Base-by-base conservation (phyloP, 2,113 vertebrate genomes). In the Silurus glanis region DNA sequence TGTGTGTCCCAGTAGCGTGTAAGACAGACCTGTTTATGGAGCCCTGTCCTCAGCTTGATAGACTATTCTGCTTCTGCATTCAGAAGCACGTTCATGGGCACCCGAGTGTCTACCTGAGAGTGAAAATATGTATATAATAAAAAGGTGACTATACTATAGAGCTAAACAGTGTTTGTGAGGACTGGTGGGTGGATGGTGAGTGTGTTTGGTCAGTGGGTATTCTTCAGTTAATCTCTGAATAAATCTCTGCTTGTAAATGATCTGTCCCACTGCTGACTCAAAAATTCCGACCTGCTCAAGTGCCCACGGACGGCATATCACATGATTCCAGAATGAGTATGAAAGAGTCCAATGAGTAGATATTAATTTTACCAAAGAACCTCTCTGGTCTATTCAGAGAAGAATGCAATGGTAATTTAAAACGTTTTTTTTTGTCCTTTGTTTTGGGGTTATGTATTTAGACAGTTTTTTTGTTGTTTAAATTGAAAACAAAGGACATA, bases 221-320 rank as follows among this genome's bases (percentile, higher is more conserved):
- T 85, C 61, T 76, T 78, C 14, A 45, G n/a, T 37, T 78, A 66
- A 85, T 85, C 72, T 78, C 49, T 59, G 72, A 74, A 74, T 74
- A 84, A 84, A 59, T 37, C 47, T 53, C 59, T 53, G 56, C 23
- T 49, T 14, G 37, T 9, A 58, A 2, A 53, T 67, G 67, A 61
- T 49, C 66, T 56, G 53, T 28, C 28, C 13, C 3, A 49, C 14
- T 71, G 45, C 76, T 72, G 19, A 67, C 74, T 56, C 17, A 85
- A 16, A 23, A 66, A 76, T 61, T 37, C 59, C 56, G 53, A 16
- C 21, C 49, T 85, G n/a, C n/a, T 51, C 49, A 69, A 47, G 25
- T 47, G 45, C 53, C 56, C n/a, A 58, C 0, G 10, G 9, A 55
- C 12, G 47, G 19, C 66, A 55, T 17, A 9, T 45, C 25, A 64